phyloP scores from a whole-genome alignment of 1,140 invertebrate species.

The Sycobia sp. region DNA sequence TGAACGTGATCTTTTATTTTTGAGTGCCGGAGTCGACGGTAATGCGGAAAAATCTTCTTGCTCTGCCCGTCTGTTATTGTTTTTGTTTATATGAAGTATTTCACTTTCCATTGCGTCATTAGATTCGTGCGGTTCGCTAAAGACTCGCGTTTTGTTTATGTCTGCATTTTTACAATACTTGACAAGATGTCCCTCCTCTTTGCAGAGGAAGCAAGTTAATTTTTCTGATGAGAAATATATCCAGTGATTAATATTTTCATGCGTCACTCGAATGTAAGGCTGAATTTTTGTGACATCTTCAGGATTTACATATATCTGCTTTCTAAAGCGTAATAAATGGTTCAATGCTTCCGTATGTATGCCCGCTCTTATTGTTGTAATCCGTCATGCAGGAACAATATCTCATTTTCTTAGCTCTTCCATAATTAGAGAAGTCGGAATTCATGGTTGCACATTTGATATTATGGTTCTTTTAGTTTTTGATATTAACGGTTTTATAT shows the following conservation, averaged over 20 bases:
- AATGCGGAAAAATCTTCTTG: no score
- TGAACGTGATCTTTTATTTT: no score
- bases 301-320: no score
- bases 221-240: not conserved
- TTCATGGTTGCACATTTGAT: slow-evolving; percentile 38
- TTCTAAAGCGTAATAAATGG: not conserved
- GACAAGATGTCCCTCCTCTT: not conserved
- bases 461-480: no score
- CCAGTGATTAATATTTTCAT: not conserved
- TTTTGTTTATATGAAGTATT: no score
- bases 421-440: slow-evolving; percentile 15
- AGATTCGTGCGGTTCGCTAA: no score
- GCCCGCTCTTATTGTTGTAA: slow-evolving; percentile 20
- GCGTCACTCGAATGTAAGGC: not conserved
- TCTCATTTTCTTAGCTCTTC: not conserved
- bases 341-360: not conserved
- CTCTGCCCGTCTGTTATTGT: no score
- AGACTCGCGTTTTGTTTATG: no score
- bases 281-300: not conserved
- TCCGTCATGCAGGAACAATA: slow-evolving; percentile 2
- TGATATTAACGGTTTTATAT: no score
- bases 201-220: no score
- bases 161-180: not conserved
- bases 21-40: no score
- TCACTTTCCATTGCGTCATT: no score